Percentiles rank a stretch among this genome's conserved stretches.
Conservation (phyloP, 1,140 invertebrate species). For the Drosophila sucinea region DNA sequence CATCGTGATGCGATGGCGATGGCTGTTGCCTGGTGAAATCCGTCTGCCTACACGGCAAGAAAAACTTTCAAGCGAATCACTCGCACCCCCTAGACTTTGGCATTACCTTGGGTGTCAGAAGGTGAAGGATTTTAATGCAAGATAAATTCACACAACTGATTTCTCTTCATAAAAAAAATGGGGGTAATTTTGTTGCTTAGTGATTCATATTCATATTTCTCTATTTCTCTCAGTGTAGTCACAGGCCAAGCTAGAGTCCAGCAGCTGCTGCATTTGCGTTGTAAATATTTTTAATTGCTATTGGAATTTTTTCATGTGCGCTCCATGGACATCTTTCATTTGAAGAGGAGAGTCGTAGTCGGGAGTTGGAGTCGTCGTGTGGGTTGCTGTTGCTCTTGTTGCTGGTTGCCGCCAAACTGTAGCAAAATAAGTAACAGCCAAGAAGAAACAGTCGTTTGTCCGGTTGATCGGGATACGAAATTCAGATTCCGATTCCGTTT, state of each 20-base stretch:
- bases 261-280: slow-evolving; percentile 71
- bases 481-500: slow-evolving; percentile 18
- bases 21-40: slow-evolving; percentile 41
- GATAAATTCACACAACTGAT: no score
- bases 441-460: slow-evolving; percentile 35
- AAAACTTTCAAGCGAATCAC: neutral
- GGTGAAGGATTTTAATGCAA: no score
- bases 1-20: slow-evolving; percentile 25
- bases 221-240: slow-evolving; percentile 36
- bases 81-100: no score
- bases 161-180: no score
- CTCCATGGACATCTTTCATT: slow-evolving; percentile 75
- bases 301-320: slow-evolving; percentile 72
- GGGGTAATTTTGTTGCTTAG: no score
- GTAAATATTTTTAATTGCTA: slow-evolving; percentile 82
- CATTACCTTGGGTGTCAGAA: no score
- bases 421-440: slow-evolving; percentile 46
- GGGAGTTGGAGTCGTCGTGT: slow-evolving; percentile 49
- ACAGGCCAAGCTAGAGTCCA: neutral
- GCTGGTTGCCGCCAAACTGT: slow-evolving; percentile 59
- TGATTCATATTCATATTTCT: no score
- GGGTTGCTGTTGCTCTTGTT: slow-evolving; percentile 49
- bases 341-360: slow-evolving; percentile 24
- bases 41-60: slow-evolving; percentile 25
- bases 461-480: slow-evolving; percentile 42